Evolutionary conservation across 2,888 invertebrate genomes (phyloP).

Genomic region (Tetropium fuscum): DNA sequence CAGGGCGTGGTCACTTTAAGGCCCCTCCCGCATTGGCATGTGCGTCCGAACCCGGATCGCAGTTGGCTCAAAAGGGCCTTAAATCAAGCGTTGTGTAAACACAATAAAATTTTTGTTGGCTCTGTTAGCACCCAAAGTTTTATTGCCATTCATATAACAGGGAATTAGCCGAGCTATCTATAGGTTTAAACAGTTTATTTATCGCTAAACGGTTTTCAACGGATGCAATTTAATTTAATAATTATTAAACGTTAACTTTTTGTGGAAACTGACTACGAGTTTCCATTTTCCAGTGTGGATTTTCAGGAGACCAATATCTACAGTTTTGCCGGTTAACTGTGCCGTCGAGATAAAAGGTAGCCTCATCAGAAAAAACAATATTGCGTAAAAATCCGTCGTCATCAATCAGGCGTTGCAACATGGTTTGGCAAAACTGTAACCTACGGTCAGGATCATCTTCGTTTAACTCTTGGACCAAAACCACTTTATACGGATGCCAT

Average conservation of each 20-base stretch:
- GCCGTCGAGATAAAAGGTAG: too few relatives aligned
- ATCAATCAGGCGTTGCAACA: too few relatives aligned
- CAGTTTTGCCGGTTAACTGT: too few relatives aligned
- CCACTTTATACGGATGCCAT: too few relatives aligned
- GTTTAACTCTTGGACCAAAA: too few relatives aligned
- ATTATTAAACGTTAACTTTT: background rate
- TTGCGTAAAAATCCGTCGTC: too few relatives aligned
- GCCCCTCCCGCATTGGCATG: slow-evolving; percentile 27
- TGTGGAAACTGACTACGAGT: slow-evolving; percentile 4
- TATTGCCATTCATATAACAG: slow-evolving; percentile 21
- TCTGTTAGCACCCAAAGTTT: slow-evolving; percentile 35
- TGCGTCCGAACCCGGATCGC: slow-evolving; percentile 32
- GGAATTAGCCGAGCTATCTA: slow-evolving; percentile 29
- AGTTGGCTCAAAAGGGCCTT: slow-evolving; percentile 34
- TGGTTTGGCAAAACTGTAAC: too few relatives aligned
- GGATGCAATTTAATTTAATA: too few relatives aligned
- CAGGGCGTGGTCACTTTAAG: slow-evolving; percentile 40
- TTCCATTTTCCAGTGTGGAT: background rate
- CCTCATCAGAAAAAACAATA: too few relatives aligned
- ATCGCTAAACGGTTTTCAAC: slow-evolving; percentile 6
- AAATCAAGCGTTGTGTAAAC: slow-evolving; percentile 48
- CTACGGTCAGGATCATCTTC: too few relatives aligned
- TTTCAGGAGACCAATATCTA: too few relatives aligned
- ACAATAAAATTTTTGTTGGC: slow-evolving; percentile 33
- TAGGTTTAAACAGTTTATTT: slow-evolving; percentile 30